A percentile compares a stretch with the other conserved stretches of the same genome.
Conservation (phyloP, 53 echinoderm and acorn worm genomes). For the Luidia sarsii region DNA sequence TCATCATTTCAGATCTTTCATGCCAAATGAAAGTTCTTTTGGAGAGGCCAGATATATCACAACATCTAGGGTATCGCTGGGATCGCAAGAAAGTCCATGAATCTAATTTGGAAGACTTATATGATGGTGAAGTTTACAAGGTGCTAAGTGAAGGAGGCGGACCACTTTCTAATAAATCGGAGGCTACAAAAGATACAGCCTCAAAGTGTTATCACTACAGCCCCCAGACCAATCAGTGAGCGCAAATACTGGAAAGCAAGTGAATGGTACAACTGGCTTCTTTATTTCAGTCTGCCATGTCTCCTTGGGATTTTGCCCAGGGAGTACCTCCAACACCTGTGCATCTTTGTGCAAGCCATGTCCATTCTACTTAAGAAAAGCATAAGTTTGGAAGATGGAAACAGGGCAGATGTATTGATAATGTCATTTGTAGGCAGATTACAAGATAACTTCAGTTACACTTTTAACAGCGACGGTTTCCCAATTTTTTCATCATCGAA, state of each 20-base stretch:
- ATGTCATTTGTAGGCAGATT: slow-evolving; percentile 46
- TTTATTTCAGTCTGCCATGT: slow-evolving; percentile 53
- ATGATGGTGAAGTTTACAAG: slow-evolving; percentile 52
- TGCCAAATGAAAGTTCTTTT: slow-evolving; percentile 18
- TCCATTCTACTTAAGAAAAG: slow-evolving; percentile 61
- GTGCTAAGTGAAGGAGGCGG: slow-evolving; percentile 26
- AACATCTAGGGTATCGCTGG: background rate
- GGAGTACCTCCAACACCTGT: slow-evolving; percentile 35
- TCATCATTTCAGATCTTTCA: slow-evolving; percentile 1
- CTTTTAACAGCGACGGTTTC: slow-evolving; percentile 50
- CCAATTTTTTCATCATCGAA: slow-evolving; percentile 47
- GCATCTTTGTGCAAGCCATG: slow-evolving; percentile 47
- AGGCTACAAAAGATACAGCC: background rate
- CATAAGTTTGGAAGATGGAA: slow-evolving; percentile 13
- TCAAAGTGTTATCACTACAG: slow-evolving; percentile 15
- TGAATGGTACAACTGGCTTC: slow-evolving; percentile 58
- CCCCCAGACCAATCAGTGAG: slow-evolving; percentile 25
- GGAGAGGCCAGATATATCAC: slow-evolving; percentile 18
- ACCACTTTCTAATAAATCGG: slow-evolving; percentile 14
- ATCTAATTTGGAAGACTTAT: slow-evolving; percentile 44
- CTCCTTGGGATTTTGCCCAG: slow-evolving; percentile 34
- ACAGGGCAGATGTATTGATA: slow-evolving; percentile 28
- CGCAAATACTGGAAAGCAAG: slow-evolving; percentile 58
- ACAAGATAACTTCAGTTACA: slow-evolving; percentile 50
- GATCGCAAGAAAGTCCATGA: slow-evolving; percentile 10